Percentiles rank a stretch among this genome's conserved stretches.
Evolutionary conservation across 2,888 invertebrate species (phyloP).

Genomic region (Serripes groenlandicus): DNA sequence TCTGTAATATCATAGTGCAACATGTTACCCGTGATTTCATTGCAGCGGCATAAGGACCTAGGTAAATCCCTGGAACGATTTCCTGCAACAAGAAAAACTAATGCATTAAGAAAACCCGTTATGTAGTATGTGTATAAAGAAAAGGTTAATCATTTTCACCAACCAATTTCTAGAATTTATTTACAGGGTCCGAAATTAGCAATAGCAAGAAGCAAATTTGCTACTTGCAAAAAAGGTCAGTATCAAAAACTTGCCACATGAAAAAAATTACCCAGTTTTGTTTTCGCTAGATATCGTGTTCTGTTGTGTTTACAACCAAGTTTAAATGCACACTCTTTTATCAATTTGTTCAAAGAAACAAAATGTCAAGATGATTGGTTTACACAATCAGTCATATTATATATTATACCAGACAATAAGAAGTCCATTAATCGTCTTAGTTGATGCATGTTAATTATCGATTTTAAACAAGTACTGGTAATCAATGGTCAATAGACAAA

Average conservation of each 20-base stretch:
- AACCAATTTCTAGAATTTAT: not conserved
- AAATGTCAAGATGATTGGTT: too few species aligned
- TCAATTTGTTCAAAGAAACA: too few species aligned
- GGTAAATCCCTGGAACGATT: constrained; percentile 90
- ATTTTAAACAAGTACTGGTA: too few species aligned
- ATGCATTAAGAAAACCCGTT: not conserved
- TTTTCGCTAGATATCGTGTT: too few species aligned
- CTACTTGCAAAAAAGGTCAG: not conserved
- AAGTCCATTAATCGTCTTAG: too few species aligned
- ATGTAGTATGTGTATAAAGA: not conserved
- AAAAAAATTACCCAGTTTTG: not conserved
- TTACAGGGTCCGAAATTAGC: not conserved
- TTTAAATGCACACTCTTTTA: too few species aligned
- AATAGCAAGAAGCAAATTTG: not conserved
- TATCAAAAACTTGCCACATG: not conserved
- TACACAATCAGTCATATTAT: too few species aligned
- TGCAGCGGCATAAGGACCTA: constrained; percentile 90
- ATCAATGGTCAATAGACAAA: too few species aligned
- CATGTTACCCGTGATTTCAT: constrained; percentile 87
- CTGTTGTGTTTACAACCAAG: too few species aligned
- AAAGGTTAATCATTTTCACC: not conserved
- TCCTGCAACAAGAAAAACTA: constrained; percentile 86
- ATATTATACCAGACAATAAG: too few species aligned
- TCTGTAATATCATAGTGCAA: too few species aligned
- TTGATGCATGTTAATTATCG: too few species aligned